A percentile compares a stretch with the other conserved stretches of the same genome.
Evolutionary conservation across 2,888 invertebrate species (phyloP).

Genomic region (Thalpophila matura): DNA sequence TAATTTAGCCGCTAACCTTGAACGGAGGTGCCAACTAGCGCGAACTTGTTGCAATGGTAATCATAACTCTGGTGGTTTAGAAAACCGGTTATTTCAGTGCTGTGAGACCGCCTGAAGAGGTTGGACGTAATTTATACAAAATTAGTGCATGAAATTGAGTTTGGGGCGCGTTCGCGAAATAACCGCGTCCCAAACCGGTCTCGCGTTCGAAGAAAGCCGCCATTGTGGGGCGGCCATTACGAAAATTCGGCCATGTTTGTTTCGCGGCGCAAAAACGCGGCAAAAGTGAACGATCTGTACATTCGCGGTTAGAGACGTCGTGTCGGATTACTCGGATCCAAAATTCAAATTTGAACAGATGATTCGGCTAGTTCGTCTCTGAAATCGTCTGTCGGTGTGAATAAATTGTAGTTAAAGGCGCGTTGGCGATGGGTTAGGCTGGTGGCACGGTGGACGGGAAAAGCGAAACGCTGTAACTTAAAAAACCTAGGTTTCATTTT

Average conservation of each 20-base stretch:
- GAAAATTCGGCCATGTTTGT: slow-evolving; percentile 88
- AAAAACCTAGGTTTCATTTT: neutral
- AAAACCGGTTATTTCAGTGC: slow-evolving; percentile 86
- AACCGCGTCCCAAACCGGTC: slow-evolving; percentile 80
- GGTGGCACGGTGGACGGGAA: slow-evolving; percentile 25
- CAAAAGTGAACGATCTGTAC: slow-evolving; percentile 76
- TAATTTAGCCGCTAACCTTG: slow-evolving; percentile 75
- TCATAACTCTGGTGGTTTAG: slow-evolving; percentile 74
- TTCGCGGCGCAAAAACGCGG: slow-evolving; percentile 81
- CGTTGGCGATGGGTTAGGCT: slow-evolving; percentile 50
- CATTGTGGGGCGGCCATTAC: slow-evolving; percentile 82
- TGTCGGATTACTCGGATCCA: slow-evolving; percentile 67
- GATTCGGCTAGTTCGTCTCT: slow-evolving; percentile 66
- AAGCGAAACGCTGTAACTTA: slow-evolving; percentile 43
- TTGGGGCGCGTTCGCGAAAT: slow-evolving; percentile 78
- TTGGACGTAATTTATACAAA: slow-evolving; percentile 81
- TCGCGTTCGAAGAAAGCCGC: slow-evolving; percentile 77
- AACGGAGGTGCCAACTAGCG: slow-evolving; percentile 72
- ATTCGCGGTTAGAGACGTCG: slow-evolving; percentile 68
- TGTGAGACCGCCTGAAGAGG: slow-evolving; percentile 80
- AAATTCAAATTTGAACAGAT: slow-evolving; percentile 72
- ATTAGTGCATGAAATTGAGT: slow-evolving; percentile 75
- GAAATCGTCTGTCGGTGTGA: slow-evolving; percentile 61
- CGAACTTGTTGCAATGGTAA: slow-evolving; percentile 71
- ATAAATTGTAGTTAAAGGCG: slow-evolving; percentile 63